Evolutionary conservation across 2,888 invertebrate genomes (phyloP).

Genomic region (Idaea straminata): DNA sequence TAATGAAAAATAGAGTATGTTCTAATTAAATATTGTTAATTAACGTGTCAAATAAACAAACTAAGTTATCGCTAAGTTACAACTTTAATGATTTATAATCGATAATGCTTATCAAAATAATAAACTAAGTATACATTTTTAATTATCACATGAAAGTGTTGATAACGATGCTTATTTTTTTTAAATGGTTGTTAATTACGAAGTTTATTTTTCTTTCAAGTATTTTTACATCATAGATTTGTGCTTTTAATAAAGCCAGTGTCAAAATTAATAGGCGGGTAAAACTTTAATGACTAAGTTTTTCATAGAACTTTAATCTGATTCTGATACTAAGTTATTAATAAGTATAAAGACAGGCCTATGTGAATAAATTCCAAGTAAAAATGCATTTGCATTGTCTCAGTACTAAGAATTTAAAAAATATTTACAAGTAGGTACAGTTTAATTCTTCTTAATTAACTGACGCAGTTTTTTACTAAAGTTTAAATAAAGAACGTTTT

Average conservation of each 20-base stretch:
- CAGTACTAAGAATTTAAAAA: constrained; percentile 2
- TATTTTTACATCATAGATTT: too few relatives aligned
- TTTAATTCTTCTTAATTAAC: not conserved
- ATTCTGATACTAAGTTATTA: not conserved
- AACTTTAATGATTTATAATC: constrained; percentile 38
- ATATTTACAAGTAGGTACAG: not conserved
- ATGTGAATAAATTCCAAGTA: not conserved
- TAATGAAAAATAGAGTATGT: constrained; percentile 7
- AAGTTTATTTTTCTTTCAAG: too few relatives aligned
- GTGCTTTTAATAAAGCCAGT: too few relatives aligned
- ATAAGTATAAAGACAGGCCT: not conserved
- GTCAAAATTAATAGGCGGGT: too few relatives aligned
- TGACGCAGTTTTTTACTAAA: not conserved
- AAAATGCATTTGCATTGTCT: not conserved
- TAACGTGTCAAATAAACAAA: constrained; percentile 21
- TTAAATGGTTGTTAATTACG: too few relatives aligned
- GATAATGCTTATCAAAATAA: constrained; percentile 23
- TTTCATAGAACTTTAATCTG: not conserved
- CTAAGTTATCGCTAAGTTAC: constrained; percentile 22
- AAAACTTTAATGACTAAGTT: not conserved
- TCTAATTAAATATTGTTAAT: constrained; percentile 23
- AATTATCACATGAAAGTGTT: not conserved
- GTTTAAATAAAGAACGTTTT: not conserved
- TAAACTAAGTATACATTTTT: not conserved
- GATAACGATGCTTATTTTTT: not conserved